Conservation (phyloP, 2,888 invertebrate genomes). For the Pterobdella sp. region DNA sequence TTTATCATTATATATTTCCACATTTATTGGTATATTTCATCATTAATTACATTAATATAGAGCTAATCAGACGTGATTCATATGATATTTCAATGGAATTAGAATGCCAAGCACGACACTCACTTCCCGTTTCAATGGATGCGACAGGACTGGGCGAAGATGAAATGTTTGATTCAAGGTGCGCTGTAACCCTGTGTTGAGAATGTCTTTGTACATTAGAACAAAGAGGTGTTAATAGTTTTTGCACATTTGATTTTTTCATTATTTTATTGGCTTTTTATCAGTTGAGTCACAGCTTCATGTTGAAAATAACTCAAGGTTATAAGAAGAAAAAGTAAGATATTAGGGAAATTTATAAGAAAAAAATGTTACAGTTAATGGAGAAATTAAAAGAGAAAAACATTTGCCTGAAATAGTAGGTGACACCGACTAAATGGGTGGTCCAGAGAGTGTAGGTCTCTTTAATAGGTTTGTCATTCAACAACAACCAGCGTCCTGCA, state of each 20-base stretch:
- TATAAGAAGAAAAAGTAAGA: too few species aligned
- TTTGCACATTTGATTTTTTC: too few species aligned
- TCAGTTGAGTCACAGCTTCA: neutral
- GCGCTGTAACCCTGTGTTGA: constrained; percentile 17
- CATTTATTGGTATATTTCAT: too few species aligned
- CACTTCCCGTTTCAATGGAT: constrained; percentile 13
- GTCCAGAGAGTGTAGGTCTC: constrained; percentile 3
- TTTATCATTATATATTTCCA: too few species aligned
- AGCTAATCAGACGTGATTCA: too few species aligned
- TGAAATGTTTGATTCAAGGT: neutral
- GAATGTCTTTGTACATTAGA: neutral
- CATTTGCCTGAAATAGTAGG: neutral
- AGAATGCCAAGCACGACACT: too few species aligned
- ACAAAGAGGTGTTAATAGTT: neutral
- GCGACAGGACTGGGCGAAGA: constrained; percentile 23
- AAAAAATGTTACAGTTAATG: neutral
- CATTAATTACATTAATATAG: too few species aligned
- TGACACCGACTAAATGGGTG: neutral
- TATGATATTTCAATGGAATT: too few species aligned
- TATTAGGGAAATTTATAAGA: too few species aligned
- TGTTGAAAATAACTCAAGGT: too few species aligned
- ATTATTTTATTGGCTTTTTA: neutral
- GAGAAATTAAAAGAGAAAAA: neutral
- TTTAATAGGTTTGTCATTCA: neutral
- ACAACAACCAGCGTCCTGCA: neutral